Evolutionary conservation across 2,888 invertebrate species (phyloP).

Genomic region (Diaprepes abbreviatus): DNA sequence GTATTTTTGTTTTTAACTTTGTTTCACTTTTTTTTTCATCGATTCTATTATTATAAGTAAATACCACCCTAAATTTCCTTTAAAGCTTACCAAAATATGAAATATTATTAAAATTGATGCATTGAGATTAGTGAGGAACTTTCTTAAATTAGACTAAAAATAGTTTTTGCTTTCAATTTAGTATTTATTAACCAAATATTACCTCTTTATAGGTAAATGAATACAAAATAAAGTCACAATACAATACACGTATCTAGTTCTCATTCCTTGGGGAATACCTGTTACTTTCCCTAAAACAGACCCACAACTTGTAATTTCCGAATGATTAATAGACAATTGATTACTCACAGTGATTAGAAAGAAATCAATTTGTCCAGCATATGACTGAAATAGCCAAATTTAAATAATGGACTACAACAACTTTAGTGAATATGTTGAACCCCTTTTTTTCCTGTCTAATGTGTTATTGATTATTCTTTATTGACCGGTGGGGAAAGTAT

Average conservation of each 20-base stretch:
- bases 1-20: too few relatives aligned
- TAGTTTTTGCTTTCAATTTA: not conserved
- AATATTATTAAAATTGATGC: too few relatives aligned
- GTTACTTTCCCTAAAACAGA: constrained; percentile 21
- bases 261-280: constrained; percentile 5
- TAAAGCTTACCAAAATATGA: too few relatives aligned
- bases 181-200: not conserved
- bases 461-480: constrained; percentile 48
- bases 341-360: constrained; percentile 40
- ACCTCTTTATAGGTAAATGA: not conserved
- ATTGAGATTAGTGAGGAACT: too few relatives aligned
- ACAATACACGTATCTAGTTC: not conserved
- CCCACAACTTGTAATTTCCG: constrained; percentile 22
- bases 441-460: constrained; percentile 49
- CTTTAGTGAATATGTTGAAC: constrained; percentile 34
- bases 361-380: constrained; percentile 36
- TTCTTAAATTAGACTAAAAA: not conserved
- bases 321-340: constrained; percentile 40
- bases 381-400: constrained; percentile 49
- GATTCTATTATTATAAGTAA: too few relatives aligned
- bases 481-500: constrained; percentile 49
- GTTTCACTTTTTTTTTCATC: too few relatives aligned
- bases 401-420: constrained; percentile 53
- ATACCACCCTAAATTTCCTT: too few relatives aligned
- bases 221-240: not conserved